A percentile compares a stretch with the other conserved stretches of the same genome.
Evolutionary conservation across 2,113 vertebrate genomes (phyloP).

Genomic region (Ahaetulla prasina): DNA sequence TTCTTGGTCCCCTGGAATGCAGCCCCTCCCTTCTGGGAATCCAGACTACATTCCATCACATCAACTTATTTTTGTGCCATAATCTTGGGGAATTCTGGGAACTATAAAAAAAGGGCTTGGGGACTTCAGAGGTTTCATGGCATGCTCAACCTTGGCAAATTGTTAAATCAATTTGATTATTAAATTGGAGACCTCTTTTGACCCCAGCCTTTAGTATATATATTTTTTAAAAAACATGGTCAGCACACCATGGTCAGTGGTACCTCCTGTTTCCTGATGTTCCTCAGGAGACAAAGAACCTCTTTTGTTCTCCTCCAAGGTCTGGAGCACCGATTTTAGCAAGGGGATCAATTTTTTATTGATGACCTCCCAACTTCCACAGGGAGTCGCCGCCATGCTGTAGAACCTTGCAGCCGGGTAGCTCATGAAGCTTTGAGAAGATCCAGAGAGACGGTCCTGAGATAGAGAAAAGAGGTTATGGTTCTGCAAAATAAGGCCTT

Average conservation of each 20-base stretch:
- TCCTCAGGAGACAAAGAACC: background rate
- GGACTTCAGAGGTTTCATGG: background rate
- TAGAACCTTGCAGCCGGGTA: slow-evolving; percentile 61
- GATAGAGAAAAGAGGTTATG: slow-evolving; percentile 13
- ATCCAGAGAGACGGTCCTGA: slow-evolving; percentile 71
- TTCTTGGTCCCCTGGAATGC: too few species aligned
- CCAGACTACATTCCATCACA: too few species aligned
- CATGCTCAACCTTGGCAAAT: background rate
- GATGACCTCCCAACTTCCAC: slow-evolving; percentile 33
- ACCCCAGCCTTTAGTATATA: background rate
- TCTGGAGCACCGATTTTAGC: slow-evolving; percentile 67
- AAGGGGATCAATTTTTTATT: slow-evolving; percentile 73
- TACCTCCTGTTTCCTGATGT: slow-evolving; percentile 12
- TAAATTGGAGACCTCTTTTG: background rate
- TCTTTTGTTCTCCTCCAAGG: slow-evolving; percentile 64
- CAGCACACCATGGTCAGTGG: background rate
- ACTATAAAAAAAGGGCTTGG: background rate
- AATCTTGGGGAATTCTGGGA: background rate
- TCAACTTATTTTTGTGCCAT: background rate
- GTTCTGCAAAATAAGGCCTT: background rate
- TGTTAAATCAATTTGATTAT: background rate
- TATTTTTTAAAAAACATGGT: background rate
- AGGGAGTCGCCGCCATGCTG: slow-evolving; percentile 1
- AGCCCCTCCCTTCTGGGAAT: too few species aligned
- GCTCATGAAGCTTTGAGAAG: slow-evolving; percentile 72